Evolutionary conservation across 1,140 invertebrate genomes (phyloP), one percentile per base, ranked within the genome.

Genomic region (Andrena cerasifolii): DNA sequence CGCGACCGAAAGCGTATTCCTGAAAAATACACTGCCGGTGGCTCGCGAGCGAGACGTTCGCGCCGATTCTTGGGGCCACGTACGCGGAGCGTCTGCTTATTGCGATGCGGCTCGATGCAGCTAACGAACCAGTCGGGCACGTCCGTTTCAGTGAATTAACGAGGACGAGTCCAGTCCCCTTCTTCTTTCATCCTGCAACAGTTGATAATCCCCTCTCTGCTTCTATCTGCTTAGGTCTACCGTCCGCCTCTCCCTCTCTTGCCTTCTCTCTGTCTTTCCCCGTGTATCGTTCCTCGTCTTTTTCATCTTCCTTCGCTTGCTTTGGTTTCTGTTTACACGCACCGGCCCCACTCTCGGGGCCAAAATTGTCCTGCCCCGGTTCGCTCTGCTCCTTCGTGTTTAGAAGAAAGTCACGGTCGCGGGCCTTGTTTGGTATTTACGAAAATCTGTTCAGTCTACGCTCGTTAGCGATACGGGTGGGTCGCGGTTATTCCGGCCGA

Each of bases 141-240:
- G 26, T 58, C 51, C 28, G 73, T 47, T 36, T 24, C 24, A 47
- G 28, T 24, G 63, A 67, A 56, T 58, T 67, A 56, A 67, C 36
- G 28, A 45, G 36, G 18, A 67, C 62, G 61, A 36, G 72, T 67
- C 51, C 43, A 49, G 73, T 59, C 26, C 56, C 63, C 28, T 40
- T 75, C 36, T 36, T 40, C 49, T 31, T 43, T 3, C 36, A 4
- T 43, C 26, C 18, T 6, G 2, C 28, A 1, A 5, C n/a, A 47
- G 10, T 6, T 7, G 16, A 28, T 12, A 2, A 3, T 10, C 36
- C 18, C 61, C n/a, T 3, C n/a, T 2, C 61, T 16, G 12, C 18
- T 21, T n/a, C 58, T 36, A n/a, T 33, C 28, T 53, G 7, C 31
- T 65, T n/a, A n/a, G n/a, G n/a, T n/a, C n/a, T n/a, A n/a, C n/a